Evolutionary conservation across 2,888 invertebrate species (phyloP).

Genomic region (Mantis religiosa): DNA sequence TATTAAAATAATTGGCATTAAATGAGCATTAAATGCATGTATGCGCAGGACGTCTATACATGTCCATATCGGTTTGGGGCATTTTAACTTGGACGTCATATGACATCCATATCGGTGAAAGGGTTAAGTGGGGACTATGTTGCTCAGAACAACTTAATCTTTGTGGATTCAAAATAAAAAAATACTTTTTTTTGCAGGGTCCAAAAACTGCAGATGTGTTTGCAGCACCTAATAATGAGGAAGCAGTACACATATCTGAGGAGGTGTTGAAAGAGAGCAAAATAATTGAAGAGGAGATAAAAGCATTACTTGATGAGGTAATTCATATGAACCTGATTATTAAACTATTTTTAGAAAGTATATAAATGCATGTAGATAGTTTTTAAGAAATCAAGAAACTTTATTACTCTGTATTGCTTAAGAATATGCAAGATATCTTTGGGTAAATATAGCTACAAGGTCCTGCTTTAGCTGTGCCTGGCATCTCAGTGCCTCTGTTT

Average conservation of each 20-base stretch:
- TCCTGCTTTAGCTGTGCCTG: neutral
- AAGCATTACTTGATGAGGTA: constrained; percentile 65
- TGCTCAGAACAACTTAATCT: too few species aligned
- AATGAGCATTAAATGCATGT: too few species aligned
- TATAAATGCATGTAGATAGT: too few species aligned
- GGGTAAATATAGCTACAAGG: neutral
- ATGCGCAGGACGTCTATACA: too few species aligned
- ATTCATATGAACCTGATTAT: constrained; percentile 29
- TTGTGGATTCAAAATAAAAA: neutral
- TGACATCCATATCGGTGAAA: too few species aligned
- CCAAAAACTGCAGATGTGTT: constrained; percentile 75
- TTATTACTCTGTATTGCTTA: neutral
- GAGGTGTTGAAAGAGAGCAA: constrained; percentile 58
- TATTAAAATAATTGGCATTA: too few species aligned
- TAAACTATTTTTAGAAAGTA: neutral
- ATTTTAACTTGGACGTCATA: too few species aligned
- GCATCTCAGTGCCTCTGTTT: neutral
- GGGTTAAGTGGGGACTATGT: too few species aligned
- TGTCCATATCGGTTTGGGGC: too few species aligned
- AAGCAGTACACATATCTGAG: constrained; percentile 49
- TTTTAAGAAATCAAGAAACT: neutral
- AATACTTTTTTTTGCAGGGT: constrained; percentile 51
- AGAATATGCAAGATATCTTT: neutral
- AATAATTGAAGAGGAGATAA: constrained; percentile 61
- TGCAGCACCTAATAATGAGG: constrained; percentile 45